Evolutionary conservation across 2,113 vertebrate genomes (phyloP).

Genomic region (Ammodytes marinus): DNA sequence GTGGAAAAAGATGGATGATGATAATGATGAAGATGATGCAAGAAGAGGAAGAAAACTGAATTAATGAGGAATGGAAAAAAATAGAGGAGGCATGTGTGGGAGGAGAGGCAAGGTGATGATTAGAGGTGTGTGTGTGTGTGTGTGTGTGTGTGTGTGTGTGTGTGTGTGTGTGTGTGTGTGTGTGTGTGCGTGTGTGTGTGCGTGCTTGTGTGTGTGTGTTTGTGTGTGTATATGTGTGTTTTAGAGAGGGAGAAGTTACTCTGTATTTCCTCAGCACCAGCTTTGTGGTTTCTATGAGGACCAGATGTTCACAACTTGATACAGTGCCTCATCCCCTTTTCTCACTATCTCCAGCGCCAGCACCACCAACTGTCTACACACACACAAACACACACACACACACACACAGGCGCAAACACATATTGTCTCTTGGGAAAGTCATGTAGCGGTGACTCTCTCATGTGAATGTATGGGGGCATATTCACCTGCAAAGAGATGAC

Average conservation of each 20-base stretch:
- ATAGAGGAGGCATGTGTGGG: constrained; percentile 36
- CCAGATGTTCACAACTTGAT: constrained; percentile 89
- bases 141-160: constrained; percentile 21
- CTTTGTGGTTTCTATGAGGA: constrained; percentile 87
- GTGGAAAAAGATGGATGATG: constrained; percentile 15
- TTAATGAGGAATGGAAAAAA: constrained; percentile 50
- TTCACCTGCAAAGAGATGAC: constrained; percentile 54
- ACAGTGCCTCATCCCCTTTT: constrained; percentile 82
- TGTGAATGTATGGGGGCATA: constrained; percentile 17
- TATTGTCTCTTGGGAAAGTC: constrained; percentile 53
- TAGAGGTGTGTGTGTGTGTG: constrained; percentile 19
- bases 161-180: background rate
- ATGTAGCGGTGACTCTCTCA: constrained; percentile 39
- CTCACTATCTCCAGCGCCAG: constrained; percentile 84
- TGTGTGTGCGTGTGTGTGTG: constrained; percentile 19
- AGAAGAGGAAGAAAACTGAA: constrained; percentile 20
- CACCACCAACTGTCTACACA: constrained; percentile 83
- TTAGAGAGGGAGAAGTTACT: constrained; percentile 77
- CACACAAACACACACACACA: constrained; percentile 43
- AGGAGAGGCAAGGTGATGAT: constrained; percentile 48
- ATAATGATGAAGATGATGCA: constrained; percentile 32
- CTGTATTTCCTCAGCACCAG: constrained; percentile 84
- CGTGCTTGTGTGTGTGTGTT: constrained; percentile 4
- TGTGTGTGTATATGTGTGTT: background rate
- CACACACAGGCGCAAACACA: constrained; percentile 14